Conservation (phyloP, 2,888 invertebrate species). For the Actias luna region DNA sequence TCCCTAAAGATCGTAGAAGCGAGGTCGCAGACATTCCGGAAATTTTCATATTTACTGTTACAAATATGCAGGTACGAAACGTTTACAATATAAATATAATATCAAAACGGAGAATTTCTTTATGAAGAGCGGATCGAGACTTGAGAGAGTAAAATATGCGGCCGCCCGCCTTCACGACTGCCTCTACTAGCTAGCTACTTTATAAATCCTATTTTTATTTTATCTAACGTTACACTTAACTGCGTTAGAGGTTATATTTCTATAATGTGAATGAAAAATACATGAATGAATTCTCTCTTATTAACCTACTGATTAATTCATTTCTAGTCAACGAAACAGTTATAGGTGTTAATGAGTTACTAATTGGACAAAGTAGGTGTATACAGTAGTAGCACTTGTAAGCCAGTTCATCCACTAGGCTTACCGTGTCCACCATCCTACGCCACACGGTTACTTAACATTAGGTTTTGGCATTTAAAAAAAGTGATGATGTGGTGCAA, state of each 20-base stretch:
- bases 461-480: too few relatives aligned
- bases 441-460: too few relatives aligned
- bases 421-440: too few relatives aligned
- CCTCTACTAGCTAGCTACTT: constrained; percentile 57
- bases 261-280: too few relatives aligned
- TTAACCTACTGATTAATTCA: too few relatives aligned
- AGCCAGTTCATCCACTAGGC: too few relatives aligned
- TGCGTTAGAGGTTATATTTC: background rate
- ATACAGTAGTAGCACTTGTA: too few relatives aligned
- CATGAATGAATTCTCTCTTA: too few relatives aligned
- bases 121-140: constrained; percentile 79
- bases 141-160: constrained; percentile 75
- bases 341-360: too few relatives aligned
- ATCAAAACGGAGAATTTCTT: constrained; percentile 82
- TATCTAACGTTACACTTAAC: background rate
- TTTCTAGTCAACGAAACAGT: too few relatives aligned
- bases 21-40: constrained; percentile 75
- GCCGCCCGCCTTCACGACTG: constrained; percentile 52
- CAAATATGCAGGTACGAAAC: constrained; percentile 82
- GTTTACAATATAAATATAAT: constrained; percentile 82
- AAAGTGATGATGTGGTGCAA: too few relatives aligned
- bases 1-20: constrained; percentile 63
- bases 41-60: constrained; percentile 82
- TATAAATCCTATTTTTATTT: constrained; percentile 49
- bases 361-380: too few relatives aligned